These are phyloP conservation scores for Periparus ater DNA, from an alignment of 2,797 vertebrate species.

Conservation along the genomic window DNA sequence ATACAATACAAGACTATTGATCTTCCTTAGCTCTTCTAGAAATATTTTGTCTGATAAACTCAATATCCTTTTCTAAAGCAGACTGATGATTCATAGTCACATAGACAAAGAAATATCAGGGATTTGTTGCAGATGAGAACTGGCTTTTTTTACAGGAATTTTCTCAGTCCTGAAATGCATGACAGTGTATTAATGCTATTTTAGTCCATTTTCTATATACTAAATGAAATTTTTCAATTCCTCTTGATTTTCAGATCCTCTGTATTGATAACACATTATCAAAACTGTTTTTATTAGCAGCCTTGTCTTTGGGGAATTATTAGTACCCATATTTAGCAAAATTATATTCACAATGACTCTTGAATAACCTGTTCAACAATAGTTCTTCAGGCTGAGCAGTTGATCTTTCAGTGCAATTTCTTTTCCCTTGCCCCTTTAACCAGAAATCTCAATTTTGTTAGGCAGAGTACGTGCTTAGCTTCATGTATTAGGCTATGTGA, in stretches of 20 bases:
- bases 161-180: background rate
- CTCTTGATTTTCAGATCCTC: background rate
- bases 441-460: background rate
- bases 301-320: background rate
- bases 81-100: background rate
- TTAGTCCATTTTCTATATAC: background rate
- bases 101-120: background rate
- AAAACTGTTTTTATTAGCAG: background rate
- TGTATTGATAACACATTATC: background rate
- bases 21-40: background rate
- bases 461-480: background rate
- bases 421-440: background rate
- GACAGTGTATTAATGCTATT: background rate
- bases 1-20: constrained; percentile 4
- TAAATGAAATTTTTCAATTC: background rate
- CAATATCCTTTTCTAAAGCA: constrained; percentile 4
- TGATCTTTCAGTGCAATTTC: background rate
- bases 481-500: background rate
- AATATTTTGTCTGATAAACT: constrained; percentile 1
- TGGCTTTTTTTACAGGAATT: background rate
- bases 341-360: background rate
- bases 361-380: background rate
- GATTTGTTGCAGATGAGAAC: background rate
- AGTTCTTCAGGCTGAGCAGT: background rate
- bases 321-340: background rate